These are phyloP conservation scores for Thalassophryne amazonica DNA, from an alignment of 2,797 vertebrate species.

Conservation along the genomic window DNA sequence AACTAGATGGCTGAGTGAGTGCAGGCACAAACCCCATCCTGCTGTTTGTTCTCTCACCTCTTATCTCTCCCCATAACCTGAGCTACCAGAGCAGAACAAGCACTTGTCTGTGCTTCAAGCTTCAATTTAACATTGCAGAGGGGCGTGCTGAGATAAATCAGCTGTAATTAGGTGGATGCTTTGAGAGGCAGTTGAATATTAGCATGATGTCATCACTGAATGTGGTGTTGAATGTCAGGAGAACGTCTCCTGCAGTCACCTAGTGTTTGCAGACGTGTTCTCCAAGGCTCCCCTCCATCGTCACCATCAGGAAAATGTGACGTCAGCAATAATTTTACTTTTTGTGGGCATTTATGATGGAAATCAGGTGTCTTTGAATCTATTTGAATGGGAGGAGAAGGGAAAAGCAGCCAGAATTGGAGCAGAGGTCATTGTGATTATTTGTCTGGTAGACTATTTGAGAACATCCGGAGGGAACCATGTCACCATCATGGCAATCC, in stretches of 20 bases:
- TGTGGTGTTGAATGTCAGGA: constrained; percentile 36
- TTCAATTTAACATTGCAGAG: constrained; percentile 50
- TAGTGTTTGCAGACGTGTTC: constrained; percentile 55
- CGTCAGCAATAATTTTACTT: neutral
- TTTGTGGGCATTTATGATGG: neutral
- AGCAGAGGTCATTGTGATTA: no score
- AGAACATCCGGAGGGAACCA: no score
- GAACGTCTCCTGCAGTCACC: constrained; percentile 34
- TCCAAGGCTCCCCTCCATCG: constrained; percentile 4
- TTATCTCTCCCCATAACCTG: constrained; percentile 40
- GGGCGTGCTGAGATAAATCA: constrained; percentile 52
- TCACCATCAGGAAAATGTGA: constrained; percentile 3
- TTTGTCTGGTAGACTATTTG: no score
- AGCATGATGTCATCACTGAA: constrained; percentile 36
- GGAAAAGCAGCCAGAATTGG: no score
- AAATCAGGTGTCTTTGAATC: neutral
- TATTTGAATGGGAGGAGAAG: no score
- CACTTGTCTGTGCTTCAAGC: constrained; percentile 61
- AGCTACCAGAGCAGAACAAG: constrained; percentile 59
- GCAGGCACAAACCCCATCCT: constrained; percentile 6
- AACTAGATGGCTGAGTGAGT: constrained; percentile 35
- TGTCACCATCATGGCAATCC: no score
- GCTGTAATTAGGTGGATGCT: constrained; percentile 66
- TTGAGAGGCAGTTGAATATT: constrained; percentile 54
- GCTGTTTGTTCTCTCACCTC: constrained; percentile 9